Percentiles rank a stretch among this genome's conserved stretches.
Conservation (phyloP, 1,140 invertebrate species). For the Nephila pilipes region DNA sequence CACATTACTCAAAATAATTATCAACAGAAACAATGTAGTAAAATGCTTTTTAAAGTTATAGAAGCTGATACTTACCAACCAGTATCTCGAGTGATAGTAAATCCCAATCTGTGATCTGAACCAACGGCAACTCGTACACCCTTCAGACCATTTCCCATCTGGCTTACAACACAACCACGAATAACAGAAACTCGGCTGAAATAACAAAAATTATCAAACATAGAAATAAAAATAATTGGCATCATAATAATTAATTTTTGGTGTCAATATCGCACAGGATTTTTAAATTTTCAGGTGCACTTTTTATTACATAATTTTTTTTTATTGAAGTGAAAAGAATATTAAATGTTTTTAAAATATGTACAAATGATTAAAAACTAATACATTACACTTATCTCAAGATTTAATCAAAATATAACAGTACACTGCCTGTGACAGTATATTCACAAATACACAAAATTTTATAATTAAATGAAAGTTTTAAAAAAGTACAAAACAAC, state of each 20-base stretch:
- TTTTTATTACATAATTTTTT: too few species aligned
- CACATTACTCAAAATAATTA: too few species aligned
- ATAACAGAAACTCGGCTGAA: constrained; percentile 98
- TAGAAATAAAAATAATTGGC: not conserved
- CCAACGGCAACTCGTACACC: constrained; percentile 98
- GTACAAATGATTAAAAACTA: too few species aligned
- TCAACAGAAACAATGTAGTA: not conserved
- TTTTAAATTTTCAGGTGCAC: too few species aligned
- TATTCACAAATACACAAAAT: too few species aligned
- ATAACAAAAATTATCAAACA: not conserved
- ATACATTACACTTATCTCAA: too few species aligned
- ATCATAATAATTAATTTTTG: not conserved
- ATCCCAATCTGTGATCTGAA: constrained; percentile 95
- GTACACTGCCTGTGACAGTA: too few species aligned
- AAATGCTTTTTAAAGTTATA: not conserved
- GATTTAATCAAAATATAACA: too few species aligned
- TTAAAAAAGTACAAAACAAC: not conserved
- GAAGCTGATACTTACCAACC: constrained; percentile 91
- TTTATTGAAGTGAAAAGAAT: too few species aligned
- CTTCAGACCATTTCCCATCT: constrained; percentile 95
- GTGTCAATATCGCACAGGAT: too few species aligned
- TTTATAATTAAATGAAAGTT: not conserved
- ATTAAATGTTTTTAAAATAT: too few species aligned
- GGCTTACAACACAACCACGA: constrained; percentile 96
- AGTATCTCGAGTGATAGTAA: constrained; percentile 94